Conservation (phyloP, 2,797 vertebrate genomes). For the Trichosurus vulpecula region DNA sequence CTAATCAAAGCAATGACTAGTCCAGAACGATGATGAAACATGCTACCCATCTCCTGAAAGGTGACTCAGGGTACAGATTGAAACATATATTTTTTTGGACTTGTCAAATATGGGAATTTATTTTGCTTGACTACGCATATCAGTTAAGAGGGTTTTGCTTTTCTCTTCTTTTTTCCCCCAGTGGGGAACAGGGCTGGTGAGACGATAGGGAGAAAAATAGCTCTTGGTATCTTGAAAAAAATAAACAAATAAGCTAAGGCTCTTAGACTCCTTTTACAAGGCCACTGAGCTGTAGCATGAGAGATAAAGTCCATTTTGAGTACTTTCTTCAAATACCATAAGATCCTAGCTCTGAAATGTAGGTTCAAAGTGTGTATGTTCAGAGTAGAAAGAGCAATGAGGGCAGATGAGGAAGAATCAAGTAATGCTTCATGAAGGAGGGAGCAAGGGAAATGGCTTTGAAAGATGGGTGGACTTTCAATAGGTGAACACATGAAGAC, state of each 20-base stretch:
- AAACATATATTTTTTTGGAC: background rate
- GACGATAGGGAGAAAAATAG: background rate
- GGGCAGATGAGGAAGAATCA: background rate
- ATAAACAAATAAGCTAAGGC: background rate
- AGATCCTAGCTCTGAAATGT: background rate
- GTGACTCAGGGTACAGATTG: background rate
- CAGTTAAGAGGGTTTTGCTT: background rate
- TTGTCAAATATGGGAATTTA: background rate
- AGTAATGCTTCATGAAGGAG: background rate
- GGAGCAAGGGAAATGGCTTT: background rate
- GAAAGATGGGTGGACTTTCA: background rate
- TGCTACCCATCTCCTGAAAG: background rate
- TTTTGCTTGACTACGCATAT: background rate
- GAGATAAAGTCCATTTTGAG: background rate
- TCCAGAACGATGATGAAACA: background rate
- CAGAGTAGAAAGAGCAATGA: background rate
- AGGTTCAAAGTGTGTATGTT: background rate
- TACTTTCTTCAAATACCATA: background rate
- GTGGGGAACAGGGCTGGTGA: background rate
- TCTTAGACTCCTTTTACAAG: background rate
- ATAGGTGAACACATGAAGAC: background rate
- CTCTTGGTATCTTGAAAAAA: background rate
- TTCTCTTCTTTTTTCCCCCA: background rate
- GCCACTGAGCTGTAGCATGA: background rate
- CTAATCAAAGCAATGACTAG: background rate